These are phyloP conservation scores for Schizopygopsis pylzovi DNA, from an alignment of 2,797 vertebrate species.

Conservation along the genomic window DNA sequence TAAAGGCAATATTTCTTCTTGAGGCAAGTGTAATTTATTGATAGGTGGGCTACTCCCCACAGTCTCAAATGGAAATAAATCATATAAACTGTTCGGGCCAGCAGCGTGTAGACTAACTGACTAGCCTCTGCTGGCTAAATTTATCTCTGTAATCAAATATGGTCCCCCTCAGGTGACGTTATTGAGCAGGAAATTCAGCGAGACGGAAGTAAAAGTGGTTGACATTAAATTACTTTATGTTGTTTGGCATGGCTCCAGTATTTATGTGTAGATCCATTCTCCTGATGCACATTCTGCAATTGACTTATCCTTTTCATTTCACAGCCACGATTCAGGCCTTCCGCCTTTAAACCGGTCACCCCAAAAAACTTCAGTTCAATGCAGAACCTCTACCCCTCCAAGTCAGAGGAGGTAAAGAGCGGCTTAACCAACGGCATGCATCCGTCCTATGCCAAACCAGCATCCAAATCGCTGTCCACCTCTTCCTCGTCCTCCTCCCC, in stretches of 20 bases:
- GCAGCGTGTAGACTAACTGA: constrained; percentile 55
- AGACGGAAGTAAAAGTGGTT: constrained; percentile 57
- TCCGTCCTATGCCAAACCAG: constrained; percentile 68
- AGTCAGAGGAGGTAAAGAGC: constrained; percentile 87
- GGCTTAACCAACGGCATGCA: constrained; percentile 81
- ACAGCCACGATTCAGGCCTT: constrained; percentile 89
- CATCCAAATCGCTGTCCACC: constrained; percentile 82
- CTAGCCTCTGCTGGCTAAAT: constrained; percentile 58
- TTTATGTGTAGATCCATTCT: constrained; percentile 4
- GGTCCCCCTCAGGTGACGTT: constrained; percentile 59
- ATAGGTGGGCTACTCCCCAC: constrained; percentile 42
- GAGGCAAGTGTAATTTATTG: constrained; percentile 37
- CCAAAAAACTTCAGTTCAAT: constrained; percentile 93
- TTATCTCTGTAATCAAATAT: constrained; percentile 67
- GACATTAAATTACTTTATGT: constrained; percentile 52
- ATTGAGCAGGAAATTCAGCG: constrained; percentile 56
- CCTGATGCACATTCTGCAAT: neutral
- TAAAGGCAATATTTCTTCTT: constrained; percentile 59
- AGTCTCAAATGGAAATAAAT: constrained; percentile 63
- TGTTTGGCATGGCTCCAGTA: constrained; percentile 26
- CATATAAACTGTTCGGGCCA: constrained; percentile 47
- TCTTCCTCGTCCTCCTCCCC: constrained; percentile 87
- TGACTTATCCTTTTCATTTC: constrained; percentile 45
- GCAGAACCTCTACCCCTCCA: constrained; percentile 90
- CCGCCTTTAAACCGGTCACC: constrained; percentile 88